Conservation (phyloP, 1,140 invertebrate genomes). For the Nomia melanderi region DNA sequence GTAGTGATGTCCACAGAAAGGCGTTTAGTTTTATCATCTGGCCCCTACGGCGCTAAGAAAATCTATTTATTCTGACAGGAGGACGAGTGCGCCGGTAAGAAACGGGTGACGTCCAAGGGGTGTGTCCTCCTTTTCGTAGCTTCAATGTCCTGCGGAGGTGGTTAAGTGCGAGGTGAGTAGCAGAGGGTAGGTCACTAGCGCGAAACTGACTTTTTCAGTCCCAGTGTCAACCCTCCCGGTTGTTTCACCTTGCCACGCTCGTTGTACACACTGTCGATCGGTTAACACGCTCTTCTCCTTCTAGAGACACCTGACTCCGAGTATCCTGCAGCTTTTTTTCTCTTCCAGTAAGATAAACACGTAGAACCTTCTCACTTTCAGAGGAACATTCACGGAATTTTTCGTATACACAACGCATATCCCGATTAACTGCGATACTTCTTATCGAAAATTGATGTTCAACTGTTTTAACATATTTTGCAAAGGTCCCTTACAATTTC, state of each 20-base stretch:
- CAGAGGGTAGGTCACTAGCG: constrained; percentile 18
- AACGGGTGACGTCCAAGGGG: background rate
- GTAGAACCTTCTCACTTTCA: no score
- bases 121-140: constrained; percentile 17
- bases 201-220: constrained; percentile 45
- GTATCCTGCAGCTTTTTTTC: background rate
- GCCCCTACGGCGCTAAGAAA: background rate
- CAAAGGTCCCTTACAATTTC: no score
- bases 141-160: constrained; percentile 32
- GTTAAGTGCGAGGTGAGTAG: constrained; percentile 19
- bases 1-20: no score
- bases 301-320: background rate
- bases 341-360: background rate
- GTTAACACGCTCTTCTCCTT: background rate
- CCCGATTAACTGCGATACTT: no score
- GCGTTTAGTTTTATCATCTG: background rate
- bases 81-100: background rate
- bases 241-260: constrained; percentile 19
- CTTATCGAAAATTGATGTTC: no score
- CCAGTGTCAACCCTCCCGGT: constrained; percentile 45
- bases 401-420: no score
- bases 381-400: no score
- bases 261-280: constrained; percentile 17
- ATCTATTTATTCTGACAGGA: background rate
- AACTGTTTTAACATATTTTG: no score